Conservation (phyloP, 2,888 invertebrate genomes). For the Phytoseiulus persimilis region DNA sequence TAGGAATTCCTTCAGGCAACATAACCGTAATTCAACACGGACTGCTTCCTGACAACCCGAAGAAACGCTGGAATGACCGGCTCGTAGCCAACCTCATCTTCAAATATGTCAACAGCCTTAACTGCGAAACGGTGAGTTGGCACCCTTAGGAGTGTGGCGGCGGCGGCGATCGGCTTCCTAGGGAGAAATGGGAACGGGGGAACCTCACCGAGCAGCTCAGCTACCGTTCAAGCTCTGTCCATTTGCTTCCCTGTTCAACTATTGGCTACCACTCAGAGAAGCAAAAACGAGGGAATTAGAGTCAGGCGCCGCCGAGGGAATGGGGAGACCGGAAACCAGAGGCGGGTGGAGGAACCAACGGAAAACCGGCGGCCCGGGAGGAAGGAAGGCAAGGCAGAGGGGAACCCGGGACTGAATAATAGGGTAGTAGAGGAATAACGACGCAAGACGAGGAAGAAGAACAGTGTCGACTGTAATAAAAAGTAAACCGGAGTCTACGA, state of each 20-base stretch:
- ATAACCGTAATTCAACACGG: conserved; percentile 63
- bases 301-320: neutral
- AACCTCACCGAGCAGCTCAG: neutral
- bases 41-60: conserved; percentile 67
- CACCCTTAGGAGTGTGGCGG: neutral
- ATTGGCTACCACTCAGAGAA: neutral
- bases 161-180: no score
- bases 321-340: neutral
- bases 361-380: neutral
- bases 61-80: conserved; percentile 65
- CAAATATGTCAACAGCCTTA: conserved; percentile 61
- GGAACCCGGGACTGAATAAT: neutral
- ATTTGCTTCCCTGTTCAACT: neutral
- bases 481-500: neutral
- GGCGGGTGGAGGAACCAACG: neutral
- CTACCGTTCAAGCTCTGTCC: neutral
- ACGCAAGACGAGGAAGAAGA: neutral
- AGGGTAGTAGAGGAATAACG: neutral
- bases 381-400: neutral
- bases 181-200: no score
- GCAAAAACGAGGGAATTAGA: neutral
- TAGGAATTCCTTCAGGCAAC: conserved; percentile 70
- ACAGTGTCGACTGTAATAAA: neutral
- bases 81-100: conserved; percentile 59
- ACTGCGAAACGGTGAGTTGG: conserved; percentile 46